These are phyloP conservation scores for Scaptomyza flava DNA, from an alignment of 2,888 invertebrate species.

Conservation along the genomic window DNA sequence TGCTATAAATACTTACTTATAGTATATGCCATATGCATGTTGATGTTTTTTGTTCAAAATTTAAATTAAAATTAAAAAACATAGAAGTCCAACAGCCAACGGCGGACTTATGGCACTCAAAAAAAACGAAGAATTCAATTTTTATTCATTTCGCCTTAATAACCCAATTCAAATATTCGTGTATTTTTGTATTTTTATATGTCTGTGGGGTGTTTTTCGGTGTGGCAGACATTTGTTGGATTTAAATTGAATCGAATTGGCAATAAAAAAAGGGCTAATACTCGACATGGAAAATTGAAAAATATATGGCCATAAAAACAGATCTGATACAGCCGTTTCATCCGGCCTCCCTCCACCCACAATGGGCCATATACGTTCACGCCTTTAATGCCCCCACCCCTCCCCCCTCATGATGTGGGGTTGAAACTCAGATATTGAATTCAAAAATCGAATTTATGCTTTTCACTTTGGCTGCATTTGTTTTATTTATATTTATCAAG, in stretches of 20 bases:
- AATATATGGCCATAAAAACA: constrained; percentile 51
- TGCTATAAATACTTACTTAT: constrained; percentile 68
- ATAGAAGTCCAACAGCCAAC: constrained; percentile 37
- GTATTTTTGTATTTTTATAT: constrained; percentile 15
- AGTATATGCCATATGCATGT: constrained; percentile 46
- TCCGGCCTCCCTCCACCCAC: constrained; percentile 7
- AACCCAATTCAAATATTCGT: constrained; percentile 17
- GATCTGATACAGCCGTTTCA: constrained; percentile 34
- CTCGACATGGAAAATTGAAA: constrained; percentile 30
- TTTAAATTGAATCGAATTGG: constrained; percentile 71
- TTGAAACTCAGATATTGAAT: constrained; percentile 6
- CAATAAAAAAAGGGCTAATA: constrained; percentile 78
- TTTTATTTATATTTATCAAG: constrained; percentile 65
- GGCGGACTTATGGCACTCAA: constrained; percentile 59
- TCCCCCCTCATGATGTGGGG: constrained; percentile 3
- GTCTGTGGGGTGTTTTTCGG: constrained; percentile 14
- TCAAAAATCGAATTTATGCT: constrained; percentile 55
- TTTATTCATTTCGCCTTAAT: constrained; percentile 41
- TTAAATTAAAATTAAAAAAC: constrained; percentile 35
- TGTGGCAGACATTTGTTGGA: constrained; percentile 48
- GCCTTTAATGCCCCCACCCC: neutral
- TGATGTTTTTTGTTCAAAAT: constrained; percentile 28
- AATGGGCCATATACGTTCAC: constrained; percentile 25
- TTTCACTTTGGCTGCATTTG: constrained; percentile 71
- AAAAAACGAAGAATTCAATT: constrained; percentile 13